phyloP scores from a whole-genome alignment of 2,888 invertebrate genomes.

The Euclidia mi region DNA sequence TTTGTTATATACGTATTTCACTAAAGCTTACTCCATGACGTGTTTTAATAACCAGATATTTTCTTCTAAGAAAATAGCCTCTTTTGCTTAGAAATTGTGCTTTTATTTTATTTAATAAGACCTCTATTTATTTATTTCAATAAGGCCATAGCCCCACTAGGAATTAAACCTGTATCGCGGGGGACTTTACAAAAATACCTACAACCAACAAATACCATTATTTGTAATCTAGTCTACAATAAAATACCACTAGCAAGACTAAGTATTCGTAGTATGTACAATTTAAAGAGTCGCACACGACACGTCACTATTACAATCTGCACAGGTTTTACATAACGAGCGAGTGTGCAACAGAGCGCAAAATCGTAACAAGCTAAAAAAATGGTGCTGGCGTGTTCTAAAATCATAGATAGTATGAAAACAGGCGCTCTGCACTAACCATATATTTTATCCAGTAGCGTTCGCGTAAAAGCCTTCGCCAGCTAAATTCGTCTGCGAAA shows the following conservation, averaged over 20 bases:
- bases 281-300: not conserved
- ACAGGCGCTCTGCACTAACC: constrained; percentile 56
- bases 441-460: constrained; percentile 70
- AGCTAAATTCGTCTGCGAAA: constrained; percentile 57
- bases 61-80: no score
- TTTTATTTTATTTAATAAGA: no score
- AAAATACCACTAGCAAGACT: not conserved
- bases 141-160: no score
- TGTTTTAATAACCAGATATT: no score
- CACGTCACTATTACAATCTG: not conserved
- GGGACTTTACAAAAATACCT: no score
- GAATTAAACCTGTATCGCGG: no score
- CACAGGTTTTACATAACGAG: constrained; percentile 15
- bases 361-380: constrained; percentile 51
- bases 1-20: no score
- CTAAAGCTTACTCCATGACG: no score
- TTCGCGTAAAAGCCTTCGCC: constrained; percentile 61
- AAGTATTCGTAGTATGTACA: not conserved
- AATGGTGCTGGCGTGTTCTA: constrained; percentile 30
- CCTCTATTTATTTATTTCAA: no score
- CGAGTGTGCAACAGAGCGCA: constrained; percentile 28
- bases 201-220: no score
- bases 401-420: constrained; percentile 59
- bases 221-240: no score
- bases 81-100: no score